Evolutionary conservation across 2,797 vertebrate species (phyloP).

Genomic region (Otus scops): DNA sequence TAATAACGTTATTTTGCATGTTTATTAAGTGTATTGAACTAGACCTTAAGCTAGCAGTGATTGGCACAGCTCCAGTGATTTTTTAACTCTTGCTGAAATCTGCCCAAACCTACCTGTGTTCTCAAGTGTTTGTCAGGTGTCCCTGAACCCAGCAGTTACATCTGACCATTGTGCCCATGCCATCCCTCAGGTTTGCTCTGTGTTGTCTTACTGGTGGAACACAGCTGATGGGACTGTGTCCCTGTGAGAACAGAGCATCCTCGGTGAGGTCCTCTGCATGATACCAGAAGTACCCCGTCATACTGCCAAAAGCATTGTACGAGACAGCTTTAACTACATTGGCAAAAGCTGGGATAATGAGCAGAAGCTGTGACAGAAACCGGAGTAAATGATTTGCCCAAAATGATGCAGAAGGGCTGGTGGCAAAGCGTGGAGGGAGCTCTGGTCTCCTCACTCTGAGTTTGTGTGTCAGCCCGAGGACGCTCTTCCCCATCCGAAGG

Average conservation of each 20-base stretch:
- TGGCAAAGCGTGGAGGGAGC: neutral
- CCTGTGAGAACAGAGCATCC: neutral
- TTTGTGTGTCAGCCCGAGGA: fast-evolving
- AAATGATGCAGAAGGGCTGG: neutral
- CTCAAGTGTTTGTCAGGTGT: neutral
- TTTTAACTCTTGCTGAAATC: neutral
- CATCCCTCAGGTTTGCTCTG: neutral
- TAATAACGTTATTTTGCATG: fast-evolving
- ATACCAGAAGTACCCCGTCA: neutral
- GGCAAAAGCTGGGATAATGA: neutral
- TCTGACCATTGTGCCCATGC: fast-evolving
- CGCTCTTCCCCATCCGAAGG: neutral
- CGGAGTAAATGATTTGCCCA: neutral
- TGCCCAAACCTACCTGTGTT: neutral
- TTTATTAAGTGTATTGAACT: neutral
- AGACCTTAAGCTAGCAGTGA: neutral
- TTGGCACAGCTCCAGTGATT: neutral
- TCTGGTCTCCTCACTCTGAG: neutral
- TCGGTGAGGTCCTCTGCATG: neutral
- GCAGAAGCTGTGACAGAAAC: neutral
- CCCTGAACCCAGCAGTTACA: fast-evolving
- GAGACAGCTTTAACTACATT: neutral
- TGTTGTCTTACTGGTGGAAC: neutral
- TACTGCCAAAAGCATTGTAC: neutral
- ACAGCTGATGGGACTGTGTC: neutral